phyloP scores from a whole-genome alignment of 2,888 invertebrate genomes.

The Horisme vitalbata region DNA sequence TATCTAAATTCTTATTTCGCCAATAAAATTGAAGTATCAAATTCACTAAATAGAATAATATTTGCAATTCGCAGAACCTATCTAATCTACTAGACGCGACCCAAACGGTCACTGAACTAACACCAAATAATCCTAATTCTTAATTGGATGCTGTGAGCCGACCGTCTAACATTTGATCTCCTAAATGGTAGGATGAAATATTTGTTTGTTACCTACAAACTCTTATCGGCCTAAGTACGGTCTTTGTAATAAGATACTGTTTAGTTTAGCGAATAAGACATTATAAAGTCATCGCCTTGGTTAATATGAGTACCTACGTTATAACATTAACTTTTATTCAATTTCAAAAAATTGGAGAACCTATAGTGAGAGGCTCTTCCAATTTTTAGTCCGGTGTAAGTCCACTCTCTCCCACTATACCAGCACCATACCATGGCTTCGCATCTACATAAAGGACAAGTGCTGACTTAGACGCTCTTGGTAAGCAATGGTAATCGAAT shows the following conservation, averaged over 20 bases:
- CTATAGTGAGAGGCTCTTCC: no score
- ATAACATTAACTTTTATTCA: no score
- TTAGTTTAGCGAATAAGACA: not conserved
- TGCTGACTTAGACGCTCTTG: no score
- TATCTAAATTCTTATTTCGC: not conserved
- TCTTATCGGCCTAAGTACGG: constrained; percentile 1
- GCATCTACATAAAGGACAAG: no score
- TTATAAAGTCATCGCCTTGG: no score
- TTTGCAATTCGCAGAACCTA: constrained; percentile 29
- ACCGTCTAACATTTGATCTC: constrained; percentile 13
- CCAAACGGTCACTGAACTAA: constrained; percentile 36
- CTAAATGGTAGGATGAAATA: constrained; percentile 9
- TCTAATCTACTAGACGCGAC: constrained; percentile 27
- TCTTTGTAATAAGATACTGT: not conserved
- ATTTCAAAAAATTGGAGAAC: no score
- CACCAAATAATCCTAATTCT: constrained; percentile 46
- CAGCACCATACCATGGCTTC: no score
- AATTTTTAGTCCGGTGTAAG: no score
- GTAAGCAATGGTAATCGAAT: no score
- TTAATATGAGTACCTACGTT: no score
- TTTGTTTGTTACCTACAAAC: constrained; percentile 2
- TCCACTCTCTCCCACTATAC: no score
- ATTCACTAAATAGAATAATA: constrained; percentile 1
- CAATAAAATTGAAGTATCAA: not conserved
- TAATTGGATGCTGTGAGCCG: constrained; percentile 36